Base-by-base conservation (phyloP, 2,888 invertebrate species). In the Stenurella melanura region DNA sequence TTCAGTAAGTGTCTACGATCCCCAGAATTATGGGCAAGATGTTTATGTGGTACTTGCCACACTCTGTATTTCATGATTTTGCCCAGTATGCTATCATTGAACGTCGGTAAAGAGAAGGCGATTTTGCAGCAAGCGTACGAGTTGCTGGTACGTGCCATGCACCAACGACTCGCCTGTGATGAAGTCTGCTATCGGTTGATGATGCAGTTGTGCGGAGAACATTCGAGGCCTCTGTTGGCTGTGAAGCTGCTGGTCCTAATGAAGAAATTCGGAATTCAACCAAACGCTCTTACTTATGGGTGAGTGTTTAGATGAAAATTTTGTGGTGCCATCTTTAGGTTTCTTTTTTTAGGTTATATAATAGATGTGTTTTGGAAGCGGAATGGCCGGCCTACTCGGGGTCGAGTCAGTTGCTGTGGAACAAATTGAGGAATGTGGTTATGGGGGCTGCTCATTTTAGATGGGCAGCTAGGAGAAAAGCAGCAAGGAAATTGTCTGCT, bases 141-240 rank as follows among this genome's bases (percentile, higher is more conserved):
- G 86, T 90, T 98, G 68, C 91, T 99, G 58, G 95, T 96, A 64
- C 93, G 95, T 82, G 97, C 98, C 87, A 96, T 97, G 81, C 95
- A 95, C 83, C 92, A 96, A 74, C 93, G 95, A 85, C 93, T 98
- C 78, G 95, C 95, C 56, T 96, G 96, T 86, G 98, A 98, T 90
- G 98, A 98, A 92, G 96, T 99, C 69, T 99, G 99, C 90, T 99
- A 98, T 90, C 93, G 99, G 77, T 96, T 98, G 70, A 96, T 99
- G 94, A 98, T 99, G 97, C 98, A 99, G 90, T 91, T 99, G 26
- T 99, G 99, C 90, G 98, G 99, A 7, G 94, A 96, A 81, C 96
- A 98, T 88, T 96, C 96, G 75, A 93, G 97, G 87, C 99, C 99
- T 0, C 95, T 97, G 74, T 90, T 99, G 85, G 99, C 99, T 0